Base-by-base conservation (phyloP, 2,888 invertebrate species). In the Chloroclystis v-ata region DNA sequence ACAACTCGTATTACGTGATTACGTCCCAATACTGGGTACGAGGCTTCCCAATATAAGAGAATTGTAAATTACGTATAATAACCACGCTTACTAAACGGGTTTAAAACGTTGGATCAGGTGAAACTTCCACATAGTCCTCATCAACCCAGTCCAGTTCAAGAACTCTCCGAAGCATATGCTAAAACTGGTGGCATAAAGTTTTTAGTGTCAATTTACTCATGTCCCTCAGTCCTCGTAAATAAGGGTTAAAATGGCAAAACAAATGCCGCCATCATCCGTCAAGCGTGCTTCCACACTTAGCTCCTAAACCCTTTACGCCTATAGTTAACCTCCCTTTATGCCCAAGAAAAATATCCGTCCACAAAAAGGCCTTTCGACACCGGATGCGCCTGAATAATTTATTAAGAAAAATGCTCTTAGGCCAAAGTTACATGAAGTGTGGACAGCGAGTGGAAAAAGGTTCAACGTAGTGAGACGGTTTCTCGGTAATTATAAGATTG, bases 311-410 rank as follows among this genome's bases (percentile, higher is more conserved):
- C 72, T 72, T 72, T 73, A 69, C 61, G 52, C 56, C 55, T 49
- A 68, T 69, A 70, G 69, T 70, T 64, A 69, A 66, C 60, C 50
- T 52, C 60, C 59, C 61, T 68, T 70, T 63, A 61, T 61, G 61
- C 53, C 56, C 46, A 49, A 69, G 72, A 72, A 75, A 73, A 73
- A 74, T 74, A 72, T 57, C 63, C 60, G 54, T 49, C 66, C 67
- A 70, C 67, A 69, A 72, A 72, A 74, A 72, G 60, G 63, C 56
- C 64, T 69, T 67, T 69, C 69, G 61, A 65, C 72, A 67, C 69
- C 69, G 75, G 75, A 75, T 66, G 64, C 57, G 67, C 49, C 57
- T 63, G 71, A 69, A 75, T 75, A 74, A 75, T 75, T 74, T 75
- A 75, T 74, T 68, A 71, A 65, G 68, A 70, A 70, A 66, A 72